Base-by-base conservation (phyloP, 92 coral and sea anemone genomes). In the Phymanthus crucifer region DNA sequence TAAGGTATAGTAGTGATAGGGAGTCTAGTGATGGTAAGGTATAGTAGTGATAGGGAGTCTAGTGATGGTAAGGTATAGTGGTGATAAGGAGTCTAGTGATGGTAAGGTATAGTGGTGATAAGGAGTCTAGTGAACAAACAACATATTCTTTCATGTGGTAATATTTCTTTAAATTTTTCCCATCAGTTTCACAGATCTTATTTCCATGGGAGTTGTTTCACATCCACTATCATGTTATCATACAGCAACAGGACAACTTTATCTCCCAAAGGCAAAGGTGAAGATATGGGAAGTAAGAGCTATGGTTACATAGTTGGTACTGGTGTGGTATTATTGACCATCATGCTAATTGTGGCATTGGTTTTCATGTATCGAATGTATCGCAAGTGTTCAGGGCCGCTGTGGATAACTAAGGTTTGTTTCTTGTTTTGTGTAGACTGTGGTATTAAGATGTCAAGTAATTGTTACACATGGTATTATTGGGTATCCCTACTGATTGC, bases 341-440 rank as follows among this genome's bases (percentile, higher is more conserved):
- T 81, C 64, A 31, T 78, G 40, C 78, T 81, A 2, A 32, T 85
- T 38, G 77, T 82, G 26, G 79, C 79, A 2, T 76, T 83, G 19
- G n/a, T 66, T 26, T 33, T 84, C 66, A 70, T 81, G 3, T 91
- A 84, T 78, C 87, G 84, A 24, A 71, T 65, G 56, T 75, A 75
- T 35, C 83, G 70, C 57, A 80, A 78, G 78, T 84, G 86, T 40
- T 90, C 94, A 7, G 94, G 94, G 40, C 83, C 94, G 33, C 80
- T 90, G 47, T 83, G 93, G 90, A 90, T 90, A 17, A 79, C 94
- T 24, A 90, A 90, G 94, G 90, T 90, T 47, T 32, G 81, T 71
- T 61, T 1, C 14, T 24, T 61, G 3, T 18, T 71, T 21, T 1
- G 32, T 6, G 35, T 34, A 69, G 19, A 38, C 34, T 68, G 31